Conservation (phyloP, 2,888 invertebrate species). For the Leptopilina syphax region DNA sequence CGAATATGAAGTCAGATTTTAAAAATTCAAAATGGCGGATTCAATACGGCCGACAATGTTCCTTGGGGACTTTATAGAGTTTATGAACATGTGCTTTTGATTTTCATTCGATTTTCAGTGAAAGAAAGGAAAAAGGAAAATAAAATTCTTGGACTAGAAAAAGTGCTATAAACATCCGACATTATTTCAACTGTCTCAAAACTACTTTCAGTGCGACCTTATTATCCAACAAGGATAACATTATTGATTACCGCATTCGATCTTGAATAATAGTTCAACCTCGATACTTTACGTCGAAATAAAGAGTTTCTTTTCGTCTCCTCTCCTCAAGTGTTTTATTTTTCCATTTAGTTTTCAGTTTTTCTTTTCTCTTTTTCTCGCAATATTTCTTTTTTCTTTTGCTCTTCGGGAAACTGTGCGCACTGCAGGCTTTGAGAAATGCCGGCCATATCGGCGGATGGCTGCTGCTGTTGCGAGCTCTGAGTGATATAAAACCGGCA, state of each 20-base stretch:
- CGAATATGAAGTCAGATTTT: no score
- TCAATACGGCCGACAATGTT: no score
- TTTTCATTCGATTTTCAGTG: no score
- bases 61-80: no score
- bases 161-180: no score
- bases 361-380: neutral
- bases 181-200: neutral
- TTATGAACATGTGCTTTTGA: no score
- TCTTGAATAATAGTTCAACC: slow-evolving; percentile 45
- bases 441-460: slow-evolving; percentile 51
- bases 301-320: slow-evolving; percentile 44
- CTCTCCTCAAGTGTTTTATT: neutral
- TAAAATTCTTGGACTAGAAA: no score
- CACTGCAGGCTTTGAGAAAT: slow-evolving; percentile 48
- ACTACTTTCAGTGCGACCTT: slow-evolving; percentile 27
- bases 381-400: slow-evolving; percentile 35
- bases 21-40: no score
- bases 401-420: slow-evolving; percentile 41
- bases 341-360: neutral
- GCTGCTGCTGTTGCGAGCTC: slow-evolving; percentile 47
- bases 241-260: slow-evolving; percentile 48
- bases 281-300: slow-evolving; percentile 43
- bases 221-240: slow-evolving; percentile 44
- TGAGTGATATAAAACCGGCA: slow-evolving; percentile 72
- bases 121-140: no score